phyloP scores from a whole-genome alignment of 2,888 invertebrate genomes.

The Belgica antarctica region DNA sequence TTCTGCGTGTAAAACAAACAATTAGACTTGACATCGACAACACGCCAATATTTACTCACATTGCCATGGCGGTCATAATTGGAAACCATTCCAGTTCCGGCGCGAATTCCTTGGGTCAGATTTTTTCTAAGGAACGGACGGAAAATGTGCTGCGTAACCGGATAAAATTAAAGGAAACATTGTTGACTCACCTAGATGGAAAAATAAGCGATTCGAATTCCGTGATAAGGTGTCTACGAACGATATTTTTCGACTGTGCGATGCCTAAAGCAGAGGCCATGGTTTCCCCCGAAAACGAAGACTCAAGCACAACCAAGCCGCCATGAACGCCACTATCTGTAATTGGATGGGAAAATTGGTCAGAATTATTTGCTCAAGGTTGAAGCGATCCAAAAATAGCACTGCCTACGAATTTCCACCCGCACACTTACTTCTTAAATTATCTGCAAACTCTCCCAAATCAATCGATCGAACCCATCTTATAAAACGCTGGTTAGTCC shows the following conservation, averaged over 20 bases:
- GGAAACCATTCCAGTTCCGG: constrained; percentile 53
- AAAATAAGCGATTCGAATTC: constrained; percentile 87
- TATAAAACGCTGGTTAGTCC: constrained; percentile 93
- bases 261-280: constrained; percentile 92
- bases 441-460: constrained; percentile 88
- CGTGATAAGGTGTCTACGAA: constrained; percentile 83
- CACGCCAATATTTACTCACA: constrained; percentile 23
- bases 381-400: too few species aligned
- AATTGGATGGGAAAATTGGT: too few species aligned
- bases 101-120: constrained; percentile 56
- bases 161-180: constrained; percentile 12
- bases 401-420: background rate
- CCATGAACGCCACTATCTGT: constrained; percentile 92
- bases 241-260: constrained; percentile 89
- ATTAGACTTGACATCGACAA: constrained; percentile 26
- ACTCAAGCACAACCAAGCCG: constrained; percentile 87
- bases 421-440: constrained; percentile 71
- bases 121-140: constrained; percentile 51
- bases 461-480: constrained; percentile 93
- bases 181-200: constrained; percentile 75
- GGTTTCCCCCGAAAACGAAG: constrained; percentile 90
- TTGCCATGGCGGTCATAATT: constrained; percentile 42
- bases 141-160: background rate
- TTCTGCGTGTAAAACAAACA: constrained; percentile 44
- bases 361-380: constrained; percentile 46